phyloP scores from a whole-genome alignment of 1,140 invertebrate species.

The Campoletis sonorensis region DNA sequence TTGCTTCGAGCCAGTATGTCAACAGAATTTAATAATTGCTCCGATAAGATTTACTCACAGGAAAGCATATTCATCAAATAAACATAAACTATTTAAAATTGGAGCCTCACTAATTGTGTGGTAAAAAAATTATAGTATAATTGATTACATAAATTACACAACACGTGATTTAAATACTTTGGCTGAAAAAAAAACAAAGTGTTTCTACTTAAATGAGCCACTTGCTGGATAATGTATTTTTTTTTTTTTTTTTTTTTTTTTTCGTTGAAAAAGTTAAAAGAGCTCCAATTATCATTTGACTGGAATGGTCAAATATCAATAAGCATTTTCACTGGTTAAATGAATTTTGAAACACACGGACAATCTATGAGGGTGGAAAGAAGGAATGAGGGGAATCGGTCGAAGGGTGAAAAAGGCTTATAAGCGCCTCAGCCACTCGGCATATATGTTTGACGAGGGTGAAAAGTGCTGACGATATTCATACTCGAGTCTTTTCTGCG shows the following conservation, averaged over 20 bases:
- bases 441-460: conserved; percentile 66
- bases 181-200: too few species aligned
- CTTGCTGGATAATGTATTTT: not conserved
- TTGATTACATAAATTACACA: too few species aligned
- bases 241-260: not conserved
- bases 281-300: not conserved
- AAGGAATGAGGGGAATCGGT: not conserved
- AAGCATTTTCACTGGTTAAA: not conserved
- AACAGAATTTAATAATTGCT: not conserved
- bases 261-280: too few species aligned
- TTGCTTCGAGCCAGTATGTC: not conserved
- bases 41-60: not conserved
- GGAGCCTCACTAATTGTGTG: too few species aligned
- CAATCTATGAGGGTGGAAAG: not conserved
- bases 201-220: too few species aligned
- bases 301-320: not conserved
- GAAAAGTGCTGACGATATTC: conserved; percentile 68
- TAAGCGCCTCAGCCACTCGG: conserved; percentile 56
- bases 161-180: too few species aligned
- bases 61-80: too few species aligned
- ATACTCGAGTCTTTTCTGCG: conserved; percentile 50
- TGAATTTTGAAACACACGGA: not conserved
- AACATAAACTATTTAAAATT: too few species aligned
- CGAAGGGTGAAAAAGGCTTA: conserved; percentile 19
- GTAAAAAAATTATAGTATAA: too few species aligned